Evolutionary conservation across 2,113 vertebrate species (phyloP), one percentile per base, ranked within the genome.

Genomic region (Mola mola): DNA sequence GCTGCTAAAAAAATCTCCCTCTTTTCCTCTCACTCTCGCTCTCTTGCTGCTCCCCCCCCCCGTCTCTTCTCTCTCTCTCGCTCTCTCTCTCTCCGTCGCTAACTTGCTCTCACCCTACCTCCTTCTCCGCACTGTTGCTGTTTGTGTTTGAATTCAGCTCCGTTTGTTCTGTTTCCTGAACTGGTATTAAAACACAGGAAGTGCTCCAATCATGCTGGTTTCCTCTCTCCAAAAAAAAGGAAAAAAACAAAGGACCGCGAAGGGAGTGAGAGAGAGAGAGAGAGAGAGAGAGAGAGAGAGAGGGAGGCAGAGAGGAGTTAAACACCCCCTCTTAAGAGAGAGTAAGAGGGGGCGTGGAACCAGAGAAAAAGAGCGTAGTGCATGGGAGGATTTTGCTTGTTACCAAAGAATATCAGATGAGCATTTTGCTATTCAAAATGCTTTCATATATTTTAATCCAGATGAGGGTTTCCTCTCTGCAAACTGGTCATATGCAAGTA

Each of bases 71-170:
- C 34, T 33, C 55, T 12, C 73, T 56, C 71, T 38, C 73, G 55
- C 82, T 53, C 73, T 60, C 83, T 47, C 66, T 69, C 80, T 28
- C 81, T 33, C 67, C 9, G 69, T 48, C 65, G 22, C 78, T 36
- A 65, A 15, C 72, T 8, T 66, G 10, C 47, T 31, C 63, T 15
- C 69, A 25, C 65, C 2, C 56, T 42, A 47, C 25, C 79, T 56
- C 63, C 51, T 72, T 64, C 65, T 50, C 57, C 52, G 28, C 79
- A 79, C 80, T 41, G 77, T 73, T 22, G 69, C 70, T 93, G 92
- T 93, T 93, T 93, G 92, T 91, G 89, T 93, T 93, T 93, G 92
- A 93, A 93, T 93, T 90, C 88, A 87, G 90, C 90, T 89, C 87
- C 84, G 92, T 90, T 92, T 92, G 90, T 91, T 91, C 91, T 75